Conservation (phyloP, 2,113 vertebrate species). For the Platysternon megacephalum region DNA sequence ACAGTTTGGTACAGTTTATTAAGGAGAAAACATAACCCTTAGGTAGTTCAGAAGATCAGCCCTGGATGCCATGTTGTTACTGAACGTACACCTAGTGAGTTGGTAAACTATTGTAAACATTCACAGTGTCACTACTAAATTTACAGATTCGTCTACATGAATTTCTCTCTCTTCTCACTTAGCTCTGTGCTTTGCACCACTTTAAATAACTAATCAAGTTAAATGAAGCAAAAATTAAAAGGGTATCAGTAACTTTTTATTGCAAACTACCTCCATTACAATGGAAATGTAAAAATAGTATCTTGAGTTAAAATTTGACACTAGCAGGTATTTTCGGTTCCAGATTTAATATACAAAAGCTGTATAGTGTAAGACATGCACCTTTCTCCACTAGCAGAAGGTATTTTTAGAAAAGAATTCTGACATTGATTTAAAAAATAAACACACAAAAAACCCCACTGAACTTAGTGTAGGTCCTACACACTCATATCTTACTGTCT, state of each 20-base stretch:
- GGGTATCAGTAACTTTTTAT: not conserved
- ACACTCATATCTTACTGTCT: not conserved
- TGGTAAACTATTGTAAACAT: constrained; percentile 30
- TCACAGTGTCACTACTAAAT: constrained; percentile 24
- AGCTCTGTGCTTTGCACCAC: constrained; percentile 57
- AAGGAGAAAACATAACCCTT: not conserved
- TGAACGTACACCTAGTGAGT: constrained; percentile 1
- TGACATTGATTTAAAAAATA: not conserved
- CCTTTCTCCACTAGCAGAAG: not conserved
- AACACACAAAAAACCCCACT: not conserved
- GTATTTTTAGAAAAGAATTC: not conserved
- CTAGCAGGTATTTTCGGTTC: constrained; percentile 35
- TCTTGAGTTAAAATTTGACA: constrained; percentile 8
- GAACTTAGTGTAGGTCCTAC: not conserved
- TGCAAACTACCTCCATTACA: not conserved
- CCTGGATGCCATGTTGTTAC: not conserved
- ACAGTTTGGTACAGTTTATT: not conserved
- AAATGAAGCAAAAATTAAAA: not conserved
- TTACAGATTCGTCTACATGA: constrained; percentile 16
- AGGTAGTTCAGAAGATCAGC: not conserved
- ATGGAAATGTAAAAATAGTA: not conserved
- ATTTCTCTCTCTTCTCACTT: not conserved
- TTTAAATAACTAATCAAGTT: constrained; percentile 27
- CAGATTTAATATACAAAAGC: not conserved
- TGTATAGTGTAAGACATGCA: not conserved